Evolutionary conservation across 2,888 invertebrate genomes (phyloP), one percentile per base, ranked within the genome.

Genomic region (Polietes domitor): DNA sequence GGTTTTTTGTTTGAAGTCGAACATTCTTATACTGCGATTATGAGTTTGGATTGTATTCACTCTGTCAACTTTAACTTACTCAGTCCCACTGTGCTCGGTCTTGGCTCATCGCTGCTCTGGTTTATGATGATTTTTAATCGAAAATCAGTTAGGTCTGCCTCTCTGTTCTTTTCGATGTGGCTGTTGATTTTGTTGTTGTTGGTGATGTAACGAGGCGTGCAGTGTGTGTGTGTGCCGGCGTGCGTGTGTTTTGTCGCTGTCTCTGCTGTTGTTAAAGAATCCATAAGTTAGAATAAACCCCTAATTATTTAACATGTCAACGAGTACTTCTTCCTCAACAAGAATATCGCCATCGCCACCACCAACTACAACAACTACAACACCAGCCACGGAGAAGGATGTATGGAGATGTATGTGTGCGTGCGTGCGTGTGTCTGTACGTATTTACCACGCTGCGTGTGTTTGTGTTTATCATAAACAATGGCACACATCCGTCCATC

Each of bases 261-360:
- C 17, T 10, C 41, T 26, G 7, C 10, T 68, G 24, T 28, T 47
- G 5, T 26, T 50, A 21, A 26, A 26, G 50, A 50, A 68, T 68
- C 21, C n/a, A 65, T 41, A 75, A 50, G 19, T 65, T 50, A 53
- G n/a, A 21, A n/a, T 37, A 68, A 76, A 72, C 65, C 72, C 50
- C 82, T 77, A 76, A 79, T 83, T 79, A 83, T 83, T 79, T 79
- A 83, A 72, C 76, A 83, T 70, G 76, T 79, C 82, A 79, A 72
- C 68, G 43, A 72, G 65, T 72, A 58, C 70, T 21, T 77, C 72
- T 28, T 7, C 21, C 21, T 37, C 24, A 63, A 21, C 9, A 28
- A 28, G 12, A 58, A 24, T 4, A 10, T 2, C 32, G n/a, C n/a
- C n/a, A 61, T 15, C 61, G 28, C 2, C 26, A 63, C 1, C 63